A percentile compares a stretch with the other conserved stretches of the same genome.
Evolutionary conservation across 2,888 invertebrate species (phyloP).

Genomic region (Microctonus brassicae): DNA sequence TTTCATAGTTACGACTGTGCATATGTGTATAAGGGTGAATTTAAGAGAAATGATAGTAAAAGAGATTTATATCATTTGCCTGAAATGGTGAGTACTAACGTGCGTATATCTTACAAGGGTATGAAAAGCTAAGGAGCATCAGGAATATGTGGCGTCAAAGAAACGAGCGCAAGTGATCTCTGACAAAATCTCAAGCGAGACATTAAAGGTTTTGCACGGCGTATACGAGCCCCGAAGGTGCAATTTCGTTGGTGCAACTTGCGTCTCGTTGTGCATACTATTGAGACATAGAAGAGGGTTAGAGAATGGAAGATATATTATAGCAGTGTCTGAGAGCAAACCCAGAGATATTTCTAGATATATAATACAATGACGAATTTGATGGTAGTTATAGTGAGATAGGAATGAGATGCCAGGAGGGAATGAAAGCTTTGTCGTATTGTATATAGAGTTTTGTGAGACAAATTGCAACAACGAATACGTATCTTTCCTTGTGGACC

Average conservation of each 20-base stretch:
- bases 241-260: conserved; percentile 35
- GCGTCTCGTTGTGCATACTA: conserved; percentile 32
- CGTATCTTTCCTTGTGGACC: background rate
- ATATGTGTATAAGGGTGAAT: background rate
- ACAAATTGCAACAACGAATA: background rate
- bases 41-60: background rate
- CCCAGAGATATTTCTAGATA: background rate
- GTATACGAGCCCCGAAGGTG: conserved; percentile 32
- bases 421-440: background rate
- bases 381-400: background rate
- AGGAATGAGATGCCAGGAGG: background rate
- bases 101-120: conserved; percentile 1
- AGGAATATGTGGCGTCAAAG: background rate
- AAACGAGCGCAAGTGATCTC: conserved; percentile 25
- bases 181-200: conserved; percentile 29
- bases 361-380: conserved; percentile 1
- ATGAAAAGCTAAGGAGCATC: background rate
- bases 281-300: background rate
- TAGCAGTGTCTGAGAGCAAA: background rate
- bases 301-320: background rate
- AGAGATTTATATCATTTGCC: background rate
- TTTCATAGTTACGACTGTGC: background rate
- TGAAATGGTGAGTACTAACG: background rate
- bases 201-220: conserved; percentile 33
- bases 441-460: background rate